phyloP scores from a whole-genome alignment of 2,888 invertebrate species.

The Sabellastarte sp. region DNA sequence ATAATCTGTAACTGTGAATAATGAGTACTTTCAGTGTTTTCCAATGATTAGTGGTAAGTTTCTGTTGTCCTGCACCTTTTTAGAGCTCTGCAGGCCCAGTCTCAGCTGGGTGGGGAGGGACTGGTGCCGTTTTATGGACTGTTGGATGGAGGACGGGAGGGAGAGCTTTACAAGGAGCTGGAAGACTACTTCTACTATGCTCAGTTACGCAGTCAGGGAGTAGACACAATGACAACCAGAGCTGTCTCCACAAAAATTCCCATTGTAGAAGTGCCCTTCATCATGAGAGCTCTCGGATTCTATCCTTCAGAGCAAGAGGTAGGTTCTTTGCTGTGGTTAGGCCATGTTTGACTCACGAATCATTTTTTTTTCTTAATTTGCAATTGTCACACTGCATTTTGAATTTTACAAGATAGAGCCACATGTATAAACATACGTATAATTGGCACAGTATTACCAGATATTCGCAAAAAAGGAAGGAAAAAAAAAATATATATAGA shows the following conservation, averaged over 20 bases:
- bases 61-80: neutral
- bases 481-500: too few relatives aligned
- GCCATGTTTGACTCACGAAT: neutral
- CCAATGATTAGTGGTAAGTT: too few relatives aligned
- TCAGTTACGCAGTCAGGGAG: constrained; percentile 71
- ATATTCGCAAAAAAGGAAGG: too few relatives aligned
- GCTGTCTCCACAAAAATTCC: constrained; percentile 67
- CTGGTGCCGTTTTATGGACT: constrained; percentile 71
- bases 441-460: too few relatives aligned
- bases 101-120: constrained; percentile 55
- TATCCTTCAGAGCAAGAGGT: constrained; percentile 77
- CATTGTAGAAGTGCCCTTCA: constrained; percentile 70
- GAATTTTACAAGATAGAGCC: too few relatives aligned
- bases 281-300: constrained; percentile 74
- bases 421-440: too few relatives aligned
- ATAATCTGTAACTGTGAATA: too few relatives aligned
- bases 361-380: neutral
- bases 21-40: too few relatives aligned
- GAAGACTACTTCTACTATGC: constrained; percentile 76
- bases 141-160: constrained; percentile 71
- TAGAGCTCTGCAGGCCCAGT: constrained; percentile 58
- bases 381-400: neutral
- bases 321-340: constrained; percentile 18
- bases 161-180: constrained; percentile 72
- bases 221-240: constrained; percentile 68